Conservation (phyloP, 2,797 vertebrate species). For the Ctenopoma multispine region DNA sequence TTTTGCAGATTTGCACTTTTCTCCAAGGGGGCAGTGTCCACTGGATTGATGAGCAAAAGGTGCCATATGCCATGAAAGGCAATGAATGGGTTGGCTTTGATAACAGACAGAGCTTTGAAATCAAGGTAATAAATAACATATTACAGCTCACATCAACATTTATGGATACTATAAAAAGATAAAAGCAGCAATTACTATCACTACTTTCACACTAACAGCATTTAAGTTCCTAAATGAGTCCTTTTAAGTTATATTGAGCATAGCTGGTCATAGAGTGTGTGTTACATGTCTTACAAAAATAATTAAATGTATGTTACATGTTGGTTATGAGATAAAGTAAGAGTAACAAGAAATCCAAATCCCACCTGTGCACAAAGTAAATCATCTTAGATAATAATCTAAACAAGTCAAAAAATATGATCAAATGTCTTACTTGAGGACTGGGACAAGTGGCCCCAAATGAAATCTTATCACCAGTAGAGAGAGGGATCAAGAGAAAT, state of each 20-base stretch:
- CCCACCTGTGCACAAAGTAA: no score
- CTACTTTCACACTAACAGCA: not conserved
- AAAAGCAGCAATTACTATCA: not conserved
- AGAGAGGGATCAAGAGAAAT: no score
- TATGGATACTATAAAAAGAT: not conserved
- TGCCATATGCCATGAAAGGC: constrained; percentile 84
- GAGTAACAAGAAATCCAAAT: no score
- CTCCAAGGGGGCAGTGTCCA: constrained; percentile 67
- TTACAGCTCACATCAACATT: not conserved
- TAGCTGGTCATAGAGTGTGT: not conserved
- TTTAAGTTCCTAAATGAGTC: not conserved
- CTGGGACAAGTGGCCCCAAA: no score
- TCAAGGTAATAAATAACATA: constrained; percentile 81
- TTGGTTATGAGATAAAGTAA: not conserved
- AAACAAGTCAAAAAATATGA: no score
- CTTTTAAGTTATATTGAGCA: not conserved
- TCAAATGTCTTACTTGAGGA: no score
- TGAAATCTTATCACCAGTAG: no score
- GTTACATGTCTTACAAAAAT: no score
- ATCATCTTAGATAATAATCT: no score
- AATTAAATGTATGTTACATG: not conserved
- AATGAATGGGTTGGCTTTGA: constrained; percentile 89
- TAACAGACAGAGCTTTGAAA: constrained; percentile 80
- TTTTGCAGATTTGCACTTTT: constrained; percentile 84
- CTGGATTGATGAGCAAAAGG: constrained; percentile 84